Base-by-base conservation (phyloP, 2,113 vertebrate species). In the Colistium nudipinnis region DNA sequence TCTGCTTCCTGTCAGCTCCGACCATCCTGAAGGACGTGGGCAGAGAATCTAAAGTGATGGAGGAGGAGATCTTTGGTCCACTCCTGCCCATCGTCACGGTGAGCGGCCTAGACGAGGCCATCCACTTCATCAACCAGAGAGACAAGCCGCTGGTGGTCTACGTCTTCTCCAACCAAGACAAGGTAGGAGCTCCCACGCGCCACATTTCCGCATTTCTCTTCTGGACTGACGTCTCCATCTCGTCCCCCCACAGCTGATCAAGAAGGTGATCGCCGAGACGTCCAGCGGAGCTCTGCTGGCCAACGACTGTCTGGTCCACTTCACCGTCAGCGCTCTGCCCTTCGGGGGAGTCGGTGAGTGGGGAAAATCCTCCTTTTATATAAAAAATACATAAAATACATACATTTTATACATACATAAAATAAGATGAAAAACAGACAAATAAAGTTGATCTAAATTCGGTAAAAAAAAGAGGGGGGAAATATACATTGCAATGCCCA, bases 61-160 rank as follows among this genome's bases (percentile, higher is more conserved):
- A 94, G 81, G 96, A 97, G 89, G 96, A 98, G 81, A 97, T 98
- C 85, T 98, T 98, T 27, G 96, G 96, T 0, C 96, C 96, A 0
- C 6, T 98, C 47, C 90, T 98, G 31, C 96, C 96, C n/a, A 94
- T 98, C 49, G 36, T 98, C 80, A 70, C 91, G 0, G 89, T 96
- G 66, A 89, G 74, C 20, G 89, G 87, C 0, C 84, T 90, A 6
- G 95, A 96, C 0, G 94, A 96, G 78, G 95, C 96, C 81, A 94
- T 97, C 38, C 68, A 86, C 20, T 97, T 98, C 65, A 95, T 98
- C 53, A 98, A 95, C 13, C 0, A 73, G 20, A 83, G 93, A 11
- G 96, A 98, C 59, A 98, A 98, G 52, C 95, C 97, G 0, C 92
- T 98, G 38, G 95, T 95, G 0, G 79, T 98, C 0, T 98, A 98